A percentile compares a stretch with the other conserved stretches of the same genome.
Evolutionary conservation across 2,888 invertebrate species (phyloP).

Genomic region (Galerucella pusilla): DNA sequence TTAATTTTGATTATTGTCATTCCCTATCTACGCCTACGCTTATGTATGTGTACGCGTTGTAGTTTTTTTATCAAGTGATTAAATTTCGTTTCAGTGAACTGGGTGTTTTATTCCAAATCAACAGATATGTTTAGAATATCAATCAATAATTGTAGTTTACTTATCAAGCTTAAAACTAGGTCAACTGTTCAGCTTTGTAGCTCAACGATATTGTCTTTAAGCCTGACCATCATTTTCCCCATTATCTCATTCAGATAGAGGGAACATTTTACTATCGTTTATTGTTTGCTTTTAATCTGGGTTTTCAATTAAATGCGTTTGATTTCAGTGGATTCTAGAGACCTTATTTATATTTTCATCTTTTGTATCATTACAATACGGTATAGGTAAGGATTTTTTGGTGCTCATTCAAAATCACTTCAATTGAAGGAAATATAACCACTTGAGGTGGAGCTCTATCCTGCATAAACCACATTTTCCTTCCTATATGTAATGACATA

Average conservation of each 20-base stretch:
- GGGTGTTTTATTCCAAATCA: not conserved
- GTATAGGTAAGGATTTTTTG: too few species aligned
- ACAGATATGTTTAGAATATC: constrained; percentile 1
- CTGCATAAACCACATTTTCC: too few species aligned
- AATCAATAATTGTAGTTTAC: constrained; percentile 6
- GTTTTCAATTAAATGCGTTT: too few species aligned
- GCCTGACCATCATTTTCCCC: not conserved
- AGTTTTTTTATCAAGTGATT: not conserved
- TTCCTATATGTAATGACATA: too few species aligned
- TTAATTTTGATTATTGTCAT: not conserved
- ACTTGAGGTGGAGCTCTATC: too few species aligned
- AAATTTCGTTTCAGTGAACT: not conserved
- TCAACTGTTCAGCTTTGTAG: not conserved
- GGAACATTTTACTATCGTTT: not conserved
- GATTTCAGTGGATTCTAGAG: too few species aligned
- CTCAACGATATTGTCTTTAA: not conserved
- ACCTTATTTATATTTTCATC: too few species aligned
- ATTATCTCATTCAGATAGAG: not conserved
- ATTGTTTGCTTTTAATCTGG: not conserved
- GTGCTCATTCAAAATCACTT: too few species aligned
- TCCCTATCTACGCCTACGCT: not conserved
- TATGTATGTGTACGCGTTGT: not conserved
- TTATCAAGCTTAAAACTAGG: constrained; percentile 2
- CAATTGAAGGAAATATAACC: too few species aligned
- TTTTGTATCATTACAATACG: too few species aligned